Base-by-base conservation (phyloP, 2,888 invertebrate genomes). In the Rotaria magnacalcarata region DNA sequence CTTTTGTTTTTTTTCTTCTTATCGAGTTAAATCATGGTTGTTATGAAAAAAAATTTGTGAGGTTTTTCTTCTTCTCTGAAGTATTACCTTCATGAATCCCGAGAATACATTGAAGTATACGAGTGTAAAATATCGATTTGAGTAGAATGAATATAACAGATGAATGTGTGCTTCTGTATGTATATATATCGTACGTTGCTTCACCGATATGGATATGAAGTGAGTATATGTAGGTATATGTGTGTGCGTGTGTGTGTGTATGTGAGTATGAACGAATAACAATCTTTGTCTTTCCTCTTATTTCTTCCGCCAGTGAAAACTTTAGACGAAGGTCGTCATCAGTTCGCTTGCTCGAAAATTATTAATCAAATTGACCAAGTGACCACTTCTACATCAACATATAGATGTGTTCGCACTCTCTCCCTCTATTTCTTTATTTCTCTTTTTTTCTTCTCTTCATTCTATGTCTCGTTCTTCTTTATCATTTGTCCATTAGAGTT, bases 211-310 rank as follows among this genome's bases (percentile, higher is more conserved):
- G 67, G 67, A 67, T 67, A 67, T 67, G 67, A 34, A 67, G 34
- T 34, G 67, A 34, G 27, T 16, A 16, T 67, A 67, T 56, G 21
- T 67, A 27, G 27, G 60, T 67, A 10, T 67, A 5, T 60, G 60
- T 67, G 16, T 67, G 27, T 67, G n/a, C n/a, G n/a, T n/a, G n/a
- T n/a, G n/a, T n/a, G n/a, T n/a, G n/a, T n/a, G 14, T 67, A 14
- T 14, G 16, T 67, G 67, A 27, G 34, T 67, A 27, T 67, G 67
- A 67, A 27, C 67, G 67, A 67, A 67, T 67, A 67, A 67, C 67
- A 67, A 67, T 67, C 67, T 67, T 67, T 67, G 67, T 67, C 67
- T 67, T 67, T 67, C 67, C 67, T 67, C 67, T 67, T 67, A 27
- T 67, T 67, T 67, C 67, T 67, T 67, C 67, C 67, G 67, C 67